Evolutionary conservation across 2,797 vertebrate genomes (phyloP).

Genomic region (Dryobates pubescens): DNA sequence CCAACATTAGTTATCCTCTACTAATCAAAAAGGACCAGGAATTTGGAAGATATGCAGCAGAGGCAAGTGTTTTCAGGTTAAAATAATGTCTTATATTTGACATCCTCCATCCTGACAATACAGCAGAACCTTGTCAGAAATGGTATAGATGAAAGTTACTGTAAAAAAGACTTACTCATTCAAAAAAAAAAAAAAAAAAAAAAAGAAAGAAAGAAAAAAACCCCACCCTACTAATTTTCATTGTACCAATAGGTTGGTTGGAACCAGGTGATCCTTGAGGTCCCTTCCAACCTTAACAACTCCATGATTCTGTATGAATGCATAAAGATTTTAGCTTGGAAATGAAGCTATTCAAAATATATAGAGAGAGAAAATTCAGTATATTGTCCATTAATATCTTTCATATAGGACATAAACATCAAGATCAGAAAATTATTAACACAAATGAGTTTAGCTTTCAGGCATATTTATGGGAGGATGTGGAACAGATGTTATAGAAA

Average conservation of each 20-base stretch:
- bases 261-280: too few relatives aligned
- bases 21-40: not conserved
- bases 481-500: not conserved
- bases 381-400: fast-evolving
- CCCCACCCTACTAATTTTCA: too few relatives aligned
- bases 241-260: not conserved
- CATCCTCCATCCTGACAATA: not conserved
- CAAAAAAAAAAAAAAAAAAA: too few relatives aligned
- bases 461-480: fast-evolving
- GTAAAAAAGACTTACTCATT: not conserved
- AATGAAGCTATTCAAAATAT: not conserved
- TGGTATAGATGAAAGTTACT: not conserved
- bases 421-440: not conserved
- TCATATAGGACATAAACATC: not conserved
- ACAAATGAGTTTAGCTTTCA: not conserved
- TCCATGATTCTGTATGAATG: too few relatives aligned
- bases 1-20: not conserved
- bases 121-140: not conserved
- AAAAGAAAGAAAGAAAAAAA: too few relatives aligned
- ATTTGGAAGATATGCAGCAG: not conserved
- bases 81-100: not conserved
- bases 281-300: too few relatives aligned
- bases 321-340: not conserved
- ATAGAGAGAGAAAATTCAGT: not conserved
- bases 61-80: not conserved